Conservation (phyloP, 2,113 vertebrate species). For the Sigmodon hispidus region DNA sequence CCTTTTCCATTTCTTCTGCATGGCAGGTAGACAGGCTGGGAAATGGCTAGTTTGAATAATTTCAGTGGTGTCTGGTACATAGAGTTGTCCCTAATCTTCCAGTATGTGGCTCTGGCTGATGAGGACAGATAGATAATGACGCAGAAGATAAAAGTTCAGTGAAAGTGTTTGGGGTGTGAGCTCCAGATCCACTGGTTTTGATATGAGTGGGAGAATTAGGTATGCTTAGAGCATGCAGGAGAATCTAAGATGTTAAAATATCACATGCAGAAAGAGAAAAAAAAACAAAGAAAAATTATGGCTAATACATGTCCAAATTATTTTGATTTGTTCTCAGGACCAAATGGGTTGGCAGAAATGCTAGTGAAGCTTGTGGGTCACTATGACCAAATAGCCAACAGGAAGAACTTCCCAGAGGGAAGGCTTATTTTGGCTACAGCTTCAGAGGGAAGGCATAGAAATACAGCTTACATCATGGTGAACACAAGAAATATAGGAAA, state of each 20-base stretch:
- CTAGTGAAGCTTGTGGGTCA: background rate
- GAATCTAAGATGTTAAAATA: background rate
- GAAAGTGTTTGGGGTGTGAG: no score
- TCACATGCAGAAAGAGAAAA: background rate
- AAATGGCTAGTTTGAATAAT: background rate
- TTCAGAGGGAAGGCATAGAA: background rate
- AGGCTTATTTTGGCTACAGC: background rate
- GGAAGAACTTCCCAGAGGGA: background rate
- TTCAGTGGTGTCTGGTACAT: background rate
- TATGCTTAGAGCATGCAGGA: background rate
- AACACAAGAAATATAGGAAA: background rate
- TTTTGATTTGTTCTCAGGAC: background rate
- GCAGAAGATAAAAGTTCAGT: background rate
- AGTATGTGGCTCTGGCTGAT: background rate
- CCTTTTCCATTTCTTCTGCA: background rate
- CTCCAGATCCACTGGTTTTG: background rate
- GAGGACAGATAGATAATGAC: background rate
- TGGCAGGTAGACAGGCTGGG: background rate
- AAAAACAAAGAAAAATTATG: background rate
- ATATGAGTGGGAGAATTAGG: background rate
- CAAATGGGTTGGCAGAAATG: background rate
- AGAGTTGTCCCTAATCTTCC: background rate
- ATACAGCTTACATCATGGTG: background rate
- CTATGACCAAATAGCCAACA: background rate
- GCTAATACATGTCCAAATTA: background rate